A percentile compares a stretch with the other conserved stretches of the same genome.
phyloP scores from a whole-genome alignment of 2,797 vertebrate genomes.

The Clamator glandarius region DNA sequence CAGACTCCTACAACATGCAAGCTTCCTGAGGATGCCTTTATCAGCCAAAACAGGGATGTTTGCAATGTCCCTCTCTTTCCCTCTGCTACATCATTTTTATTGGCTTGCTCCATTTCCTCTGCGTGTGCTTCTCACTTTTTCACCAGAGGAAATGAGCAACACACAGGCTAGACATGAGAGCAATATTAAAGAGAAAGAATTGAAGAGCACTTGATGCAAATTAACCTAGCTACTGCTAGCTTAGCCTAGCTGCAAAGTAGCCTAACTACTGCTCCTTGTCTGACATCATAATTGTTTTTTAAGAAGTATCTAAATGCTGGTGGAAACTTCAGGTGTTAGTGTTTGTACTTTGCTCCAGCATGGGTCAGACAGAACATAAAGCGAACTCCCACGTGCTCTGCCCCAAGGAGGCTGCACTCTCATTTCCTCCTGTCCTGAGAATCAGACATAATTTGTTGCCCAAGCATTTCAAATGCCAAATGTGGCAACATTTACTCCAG shows the following conservation, averaged over 20 bases:
- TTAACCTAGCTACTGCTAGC: not conserved
- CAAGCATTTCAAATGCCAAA: not conserved
- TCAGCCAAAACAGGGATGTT: constrained; percentile 48
- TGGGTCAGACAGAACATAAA: not conserved
- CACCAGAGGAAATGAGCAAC: constrained; percentile 34
- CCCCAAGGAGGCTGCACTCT: not conserved
- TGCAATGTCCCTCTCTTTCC: not conserved
- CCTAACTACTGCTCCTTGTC: not conserved
- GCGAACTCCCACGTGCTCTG: not conserved
- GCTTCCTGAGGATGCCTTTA: constrained; percentile 57
- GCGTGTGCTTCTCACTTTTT: constrained; percentile 9
- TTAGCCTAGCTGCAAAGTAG: no score
- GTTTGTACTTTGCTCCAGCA: not conserved
- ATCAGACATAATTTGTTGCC: not conserved
- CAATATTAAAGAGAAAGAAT: not conserved
- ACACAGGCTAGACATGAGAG: not conserved
- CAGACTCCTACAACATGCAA: not conserved
- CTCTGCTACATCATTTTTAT: constrained; percentile 11
- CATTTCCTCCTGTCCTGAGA: not conserved
- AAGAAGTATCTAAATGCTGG: not conserved
- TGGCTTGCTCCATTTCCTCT: constrained; percentile 1
- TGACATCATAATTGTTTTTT: not conserved
- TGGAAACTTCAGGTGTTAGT: not conserved
- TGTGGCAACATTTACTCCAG: not conserved
- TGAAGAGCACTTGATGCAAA: not conserved